These are phyloP conservation scores for Potorous gilbertii DNA, from an alignment of 2,797 vertebrate genomes.

Conservation along the genomic window DNA sequence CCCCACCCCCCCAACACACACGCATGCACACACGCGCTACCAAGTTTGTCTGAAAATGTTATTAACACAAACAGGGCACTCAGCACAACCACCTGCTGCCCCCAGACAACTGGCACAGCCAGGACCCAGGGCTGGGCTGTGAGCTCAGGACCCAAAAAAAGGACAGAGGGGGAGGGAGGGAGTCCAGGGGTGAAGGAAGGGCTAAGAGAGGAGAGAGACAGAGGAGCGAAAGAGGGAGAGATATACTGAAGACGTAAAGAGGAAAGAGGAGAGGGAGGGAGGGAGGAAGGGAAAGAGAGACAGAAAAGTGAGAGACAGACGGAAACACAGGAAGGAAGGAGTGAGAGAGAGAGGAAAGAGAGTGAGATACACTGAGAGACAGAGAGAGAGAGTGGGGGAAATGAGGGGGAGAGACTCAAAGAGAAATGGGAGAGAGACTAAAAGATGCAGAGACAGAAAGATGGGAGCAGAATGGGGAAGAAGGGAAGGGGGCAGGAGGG, in stretches of 20 bases:
- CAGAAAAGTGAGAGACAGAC: too few relatives aligned
- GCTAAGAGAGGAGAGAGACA: constrained; percentile 62
- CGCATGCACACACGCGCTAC: constrained; percentile 81
- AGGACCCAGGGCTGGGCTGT: constrained; percentile 84
- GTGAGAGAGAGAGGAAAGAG: constrained; percentile 63
- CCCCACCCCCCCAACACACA: constrained; percentile 7
- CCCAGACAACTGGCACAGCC: constrained; percentile 91
- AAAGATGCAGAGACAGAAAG: neutral
- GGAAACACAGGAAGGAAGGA: neutral
- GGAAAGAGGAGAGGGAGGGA: constrained; percentile 37
- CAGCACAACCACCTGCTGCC: constrained; percentile 93
- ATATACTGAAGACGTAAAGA: neutral
- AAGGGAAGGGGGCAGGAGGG: constrained; percentile 53
- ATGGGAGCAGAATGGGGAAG: constrained; percentile 14
- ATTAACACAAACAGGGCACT: constrained; percentile 84
- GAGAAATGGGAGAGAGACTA: constrained; percentile 4
- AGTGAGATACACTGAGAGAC: neutral
- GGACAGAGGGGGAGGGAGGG: constrained; percentile 74
- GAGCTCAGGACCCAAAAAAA: constrained; percentile 87
- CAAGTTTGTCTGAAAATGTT: constrained; percentile 92
- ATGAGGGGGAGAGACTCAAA: neutral
- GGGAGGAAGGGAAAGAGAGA: constrained; percentile 25
- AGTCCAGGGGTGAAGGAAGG: constrained; percentile 30
- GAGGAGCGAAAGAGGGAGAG: neutral
- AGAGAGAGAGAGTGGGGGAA: neutral